phyloP scores from a whole-genome alignment of 2,113 vertebrate genomes.

The Alligator sinensis region DNA sequence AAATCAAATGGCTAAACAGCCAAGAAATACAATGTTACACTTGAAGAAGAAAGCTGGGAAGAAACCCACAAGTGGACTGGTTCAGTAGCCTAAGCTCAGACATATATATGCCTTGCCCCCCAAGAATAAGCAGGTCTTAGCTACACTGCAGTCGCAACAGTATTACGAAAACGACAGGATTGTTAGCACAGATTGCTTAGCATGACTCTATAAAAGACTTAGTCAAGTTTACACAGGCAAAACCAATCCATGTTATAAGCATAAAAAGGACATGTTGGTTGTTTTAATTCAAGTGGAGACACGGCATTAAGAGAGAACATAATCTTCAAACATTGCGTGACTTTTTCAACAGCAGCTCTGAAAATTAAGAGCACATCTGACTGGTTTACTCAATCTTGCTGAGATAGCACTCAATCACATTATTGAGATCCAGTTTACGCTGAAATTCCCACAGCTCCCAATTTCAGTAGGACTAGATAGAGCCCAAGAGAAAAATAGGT shows the following conservation, averaged over 20 bases:
- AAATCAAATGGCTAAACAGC: not conserved
- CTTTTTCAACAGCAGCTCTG: not conserved
- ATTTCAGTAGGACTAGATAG: not conserved
- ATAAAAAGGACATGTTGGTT: fast-evolving
- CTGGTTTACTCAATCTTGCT: conserved; percentile 51
- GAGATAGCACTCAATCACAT: not conserved
- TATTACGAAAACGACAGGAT: not conserved
- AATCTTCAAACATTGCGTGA: not conserved
- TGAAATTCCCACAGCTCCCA: conserved; percentile 63
- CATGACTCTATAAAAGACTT: not conserved
- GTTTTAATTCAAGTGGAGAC: not conserved
- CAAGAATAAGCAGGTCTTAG: fast-evolving
- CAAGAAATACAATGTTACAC: not conserved
- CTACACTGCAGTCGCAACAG: not conserved
- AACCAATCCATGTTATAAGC: not conserved
- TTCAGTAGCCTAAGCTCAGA: not conserved
- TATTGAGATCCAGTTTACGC: conserved; percentile 42
- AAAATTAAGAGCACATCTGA: conserved; percentile 54
- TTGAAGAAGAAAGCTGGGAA: not conserved
- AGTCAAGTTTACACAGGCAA: not conserved
- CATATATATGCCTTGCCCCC: not conserved
- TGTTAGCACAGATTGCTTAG: not conserved
- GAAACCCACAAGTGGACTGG: not conserved
- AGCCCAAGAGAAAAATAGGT: conserved; percentile 4
- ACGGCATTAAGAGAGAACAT: not conserved